Evolutionary conservation across 2,113 vertebrate genomes (phyloP).

Genomic region (Dicaeum eximium): DNA sequence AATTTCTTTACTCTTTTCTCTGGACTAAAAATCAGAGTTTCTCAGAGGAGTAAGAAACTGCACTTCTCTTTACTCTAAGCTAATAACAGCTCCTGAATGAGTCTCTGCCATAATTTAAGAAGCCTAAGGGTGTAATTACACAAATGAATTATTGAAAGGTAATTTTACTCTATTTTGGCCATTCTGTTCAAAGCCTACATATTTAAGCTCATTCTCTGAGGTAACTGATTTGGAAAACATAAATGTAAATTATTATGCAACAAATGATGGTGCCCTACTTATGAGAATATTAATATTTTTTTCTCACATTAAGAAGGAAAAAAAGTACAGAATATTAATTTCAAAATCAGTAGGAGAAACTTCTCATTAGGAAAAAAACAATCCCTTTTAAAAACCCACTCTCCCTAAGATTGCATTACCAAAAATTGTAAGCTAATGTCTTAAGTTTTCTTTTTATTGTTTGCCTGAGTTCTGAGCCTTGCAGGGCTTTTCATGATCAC

Average conservation of each 20-base stretch:
- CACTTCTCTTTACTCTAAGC: background rate
- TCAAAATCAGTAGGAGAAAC: background rate
- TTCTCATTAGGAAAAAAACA: background rate
- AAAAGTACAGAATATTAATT: background rate
- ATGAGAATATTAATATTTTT: background rate
- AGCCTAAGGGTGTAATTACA: constrained; percentile 19
- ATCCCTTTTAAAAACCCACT: background rate
- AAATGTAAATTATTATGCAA: background rate
- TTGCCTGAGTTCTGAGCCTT: background rate
- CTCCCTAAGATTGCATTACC: background rate
- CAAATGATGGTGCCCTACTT: background rate
- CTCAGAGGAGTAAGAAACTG: background rate
- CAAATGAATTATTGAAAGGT: constrained; percentile 15
- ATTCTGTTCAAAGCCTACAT: background rate
- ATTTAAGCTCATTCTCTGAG: background rate
- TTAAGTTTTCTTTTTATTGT: background rate
- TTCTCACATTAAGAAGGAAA: background rate
- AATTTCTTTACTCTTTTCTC: background rate
- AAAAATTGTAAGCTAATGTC: background rate
- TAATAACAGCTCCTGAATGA: background rate
- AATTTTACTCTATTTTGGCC: background rate
- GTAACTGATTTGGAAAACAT: background rate
- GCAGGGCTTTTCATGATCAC: background rate
- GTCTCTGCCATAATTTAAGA: background rate
- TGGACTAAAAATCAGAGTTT: background rate